These are phyloP conservation scores for Clarias platycephalus DNA, from an alignment of 2,797 vertebrate genomes.

Conservation along the genomic window DNA sequence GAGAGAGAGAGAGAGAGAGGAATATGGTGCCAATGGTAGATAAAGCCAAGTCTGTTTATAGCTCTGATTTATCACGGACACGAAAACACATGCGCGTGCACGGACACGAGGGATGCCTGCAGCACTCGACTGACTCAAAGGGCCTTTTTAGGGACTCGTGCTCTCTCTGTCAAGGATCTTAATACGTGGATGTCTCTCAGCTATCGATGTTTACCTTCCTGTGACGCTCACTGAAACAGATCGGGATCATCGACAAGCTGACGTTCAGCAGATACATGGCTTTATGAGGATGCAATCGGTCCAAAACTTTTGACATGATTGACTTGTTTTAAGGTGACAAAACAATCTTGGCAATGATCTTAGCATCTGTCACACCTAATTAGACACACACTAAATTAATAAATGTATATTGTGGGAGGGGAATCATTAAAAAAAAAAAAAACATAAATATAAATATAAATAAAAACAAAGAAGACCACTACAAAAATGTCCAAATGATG, in stretches of 20 bases:
- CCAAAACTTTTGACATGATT: neutral
- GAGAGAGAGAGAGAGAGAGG: conserved; percentile 6
- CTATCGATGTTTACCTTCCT: conserved; percentile 60
- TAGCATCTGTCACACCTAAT: neutral
- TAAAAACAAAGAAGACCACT: conserved; percentile 28
- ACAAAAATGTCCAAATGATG: conserved; percentile 62
- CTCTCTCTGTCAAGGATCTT: conserved; percentile 39
- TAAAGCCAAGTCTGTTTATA: conserved; percentile 53
- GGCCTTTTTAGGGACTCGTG: conserved; percentile 51
- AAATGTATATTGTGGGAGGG: conserved; percentile 56
- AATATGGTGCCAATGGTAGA: conserved; percentile 53
- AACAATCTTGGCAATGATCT: neutral
- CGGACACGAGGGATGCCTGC: conserved; percentile 32
- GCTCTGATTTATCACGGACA: conserved; percentile 50
- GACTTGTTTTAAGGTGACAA: neutral
- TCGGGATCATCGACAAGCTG: neutral
- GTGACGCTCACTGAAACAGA: conserved; percentile 62
- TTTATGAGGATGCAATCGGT: neutral
- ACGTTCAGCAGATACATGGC: conserved; percentile 10
- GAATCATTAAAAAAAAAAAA: no score
- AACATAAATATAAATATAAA: neutral
- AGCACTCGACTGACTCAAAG: conserved; percentile 51
- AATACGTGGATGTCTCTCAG: conserved; percentile 55
- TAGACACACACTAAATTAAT: conserved; percentile 36
- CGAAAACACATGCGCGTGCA: conserved; percentile 33